These are phyloP conservation scores for Protonibea diacanthus DNA, from an alignment of 2,797 vertebrate genomes.

Conservation along the genomic window DNA sequence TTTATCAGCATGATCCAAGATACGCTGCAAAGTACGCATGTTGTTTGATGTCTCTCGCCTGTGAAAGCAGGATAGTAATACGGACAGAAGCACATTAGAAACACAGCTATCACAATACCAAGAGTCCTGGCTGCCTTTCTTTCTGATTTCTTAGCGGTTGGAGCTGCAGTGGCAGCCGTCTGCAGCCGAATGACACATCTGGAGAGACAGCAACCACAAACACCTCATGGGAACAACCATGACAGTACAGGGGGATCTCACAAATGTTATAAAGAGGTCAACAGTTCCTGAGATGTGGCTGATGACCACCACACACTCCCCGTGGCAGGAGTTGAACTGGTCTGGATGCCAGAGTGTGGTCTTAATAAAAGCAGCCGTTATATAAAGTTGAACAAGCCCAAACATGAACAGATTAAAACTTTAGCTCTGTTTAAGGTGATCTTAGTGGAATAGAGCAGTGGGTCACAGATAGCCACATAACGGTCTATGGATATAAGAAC, in stretches of 20 bases:
- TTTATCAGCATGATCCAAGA: conserved; percentile 67
- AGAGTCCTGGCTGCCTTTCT: conserved; percentile 72
- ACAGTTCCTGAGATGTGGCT: background rate
- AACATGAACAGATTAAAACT: conserved; percentile 52
- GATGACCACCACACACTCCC: conserved; percentile 66
- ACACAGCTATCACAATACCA: conserved; percentile 60
- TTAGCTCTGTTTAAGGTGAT: conserved; percentile 50
- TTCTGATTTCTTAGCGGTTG: conserved; percentile 43
- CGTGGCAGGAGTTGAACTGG: conserved; percentile 49
- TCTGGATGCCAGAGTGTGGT: conserved; percentile 40
- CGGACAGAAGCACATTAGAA: conserved; percentile 67
- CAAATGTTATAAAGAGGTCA: conserved; percentile 53
- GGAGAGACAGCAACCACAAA: conserved; percentile 66
- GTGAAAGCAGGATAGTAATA: conserved; percentile 59
- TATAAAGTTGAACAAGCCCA: conserved; percentile 65
- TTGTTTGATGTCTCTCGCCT: conserved; percentile 9
- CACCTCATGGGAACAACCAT: conserved; percentile 67
- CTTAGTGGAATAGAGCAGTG: conserved; percentile 63
- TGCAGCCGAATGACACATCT: conserved; percentile 31
- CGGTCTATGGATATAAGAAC: conserved; percentile 82
- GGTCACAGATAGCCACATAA: conserved; percentile 73
- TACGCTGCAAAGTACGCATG: background rate
- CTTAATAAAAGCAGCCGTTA: conserved; percentile 42
- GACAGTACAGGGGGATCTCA: conserved; percentile 49
- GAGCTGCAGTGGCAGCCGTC: background rate